Conservation (phyloP, 2,888 invertebrate species). For the Philereme transversata region DNA sequence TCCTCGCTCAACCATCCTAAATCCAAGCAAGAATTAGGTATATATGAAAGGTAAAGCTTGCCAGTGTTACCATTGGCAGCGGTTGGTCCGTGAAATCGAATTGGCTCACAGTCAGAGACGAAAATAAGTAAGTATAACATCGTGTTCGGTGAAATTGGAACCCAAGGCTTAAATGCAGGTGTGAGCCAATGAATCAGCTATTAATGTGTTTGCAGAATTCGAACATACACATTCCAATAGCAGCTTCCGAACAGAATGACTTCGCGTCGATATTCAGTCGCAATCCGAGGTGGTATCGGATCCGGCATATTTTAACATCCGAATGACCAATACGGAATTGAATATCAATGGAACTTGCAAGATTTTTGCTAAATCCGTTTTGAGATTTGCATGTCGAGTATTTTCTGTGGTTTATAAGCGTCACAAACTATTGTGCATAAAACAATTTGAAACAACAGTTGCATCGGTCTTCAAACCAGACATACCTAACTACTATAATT, state of each 20-base stretch:
- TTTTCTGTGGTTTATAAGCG: neutral
- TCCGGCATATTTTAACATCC: neutral
- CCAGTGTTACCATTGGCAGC: conserved; percentile 64
- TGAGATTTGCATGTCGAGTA: neutral
- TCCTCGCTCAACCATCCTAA: conserved; percentile 31
- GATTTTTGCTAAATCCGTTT: neutral
- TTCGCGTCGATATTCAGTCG: conserved; percentile 8
- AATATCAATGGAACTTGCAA: neutral
- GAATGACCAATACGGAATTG: conserved; percentile 1
- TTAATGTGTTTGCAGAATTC: conserved; percentile 37
- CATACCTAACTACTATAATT: neutral
- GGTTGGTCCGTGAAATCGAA: conserved; percentile 75
- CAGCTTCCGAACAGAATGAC: conserved; percentile 10
- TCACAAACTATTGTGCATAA: neutral
- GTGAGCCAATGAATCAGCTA: conserved; percentile 53
- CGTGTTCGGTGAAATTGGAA: conserved; percentile 58
- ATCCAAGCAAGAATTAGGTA: conserved; percentile 31
- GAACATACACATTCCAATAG: conserved; percentile 18
- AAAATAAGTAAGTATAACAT: conserved; percentile 71
- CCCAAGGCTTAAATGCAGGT: conserved; percentile 52
- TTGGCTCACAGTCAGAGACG: conserved; percentile 78
- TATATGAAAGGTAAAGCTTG: conserved; percentile 53
- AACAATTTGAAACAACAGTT: neutral
- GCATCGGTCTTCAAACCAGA: neutral
- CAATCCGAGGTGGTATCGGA: neutral